Evolutionary conservation across 2,797 vertebrate species (phyloP).

Genomic region (Sarcophilus harrisii): DNA sequence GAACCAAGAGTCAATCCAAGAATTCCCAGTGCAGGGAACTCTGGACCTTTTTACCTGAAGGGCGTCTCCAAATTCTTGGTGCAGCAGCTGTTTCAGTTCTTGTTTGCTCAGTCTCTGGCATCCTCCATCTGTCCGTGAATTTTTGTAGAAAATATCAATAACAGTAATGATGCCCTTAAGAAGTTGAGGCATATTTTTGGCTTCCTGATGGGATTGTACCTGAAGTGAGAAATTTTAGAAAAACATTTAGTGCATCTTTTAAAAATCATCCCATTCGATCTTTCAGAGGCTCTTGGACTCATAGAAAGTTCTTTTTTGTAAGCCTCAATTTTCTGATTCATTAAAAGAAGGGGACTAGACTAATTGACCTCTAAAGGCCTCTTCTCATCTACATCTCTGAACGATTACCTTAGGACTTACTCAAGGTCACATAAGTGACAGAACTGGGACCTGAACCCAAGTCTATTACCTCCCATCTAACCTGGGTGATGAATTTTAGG

Average conservation of each 20-base stretch:
- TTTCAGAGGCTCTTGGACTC: constrained; percentile 6
- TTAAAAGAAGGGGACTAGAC: background rate
- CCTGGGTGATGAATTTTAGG: background rate
- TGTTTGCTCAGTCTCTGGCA: constrained; percentile 79
- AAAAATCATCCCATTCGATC: background rate
- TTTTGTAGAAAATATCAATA: constrained; percentile 88
- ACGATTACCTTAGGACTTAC: background rate
- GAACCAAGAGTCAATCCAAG: background rate
- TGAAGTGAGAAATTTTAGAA: constrained; percentile 6
- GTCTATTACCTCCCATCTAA: background rate
- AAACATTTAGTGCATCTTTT: background rate
- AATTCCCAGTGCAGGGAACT: background rate
- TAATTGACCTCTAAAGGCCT: background rate
- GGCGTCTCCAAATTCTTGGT: constrained; percentile 86
- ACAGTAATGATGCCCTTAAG: constrained; percentile 87
- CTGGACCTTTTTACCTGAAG: constrained; percentile 80
- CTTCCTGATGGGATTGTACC: background rate
- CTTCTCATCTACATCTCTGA: background rate
- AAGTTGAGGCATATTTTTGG: constrained; percentile 79
- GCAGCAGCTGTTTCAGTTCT: constrained; percentile 86
- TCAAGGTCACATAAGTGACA: background rate
- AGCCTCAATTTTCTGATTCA: background rate
- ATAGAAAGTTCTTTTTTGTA: background rate
- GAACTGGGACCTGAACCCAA: background rate
- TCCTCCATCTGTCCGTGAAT: constrained; percentile 78